Percentiles rank a stretch among this genome's conserved stretches.
phyloP scores from a whole-genome alignment of 2,113 vertebrate genomes.

The Cathartes aura region DNA sequence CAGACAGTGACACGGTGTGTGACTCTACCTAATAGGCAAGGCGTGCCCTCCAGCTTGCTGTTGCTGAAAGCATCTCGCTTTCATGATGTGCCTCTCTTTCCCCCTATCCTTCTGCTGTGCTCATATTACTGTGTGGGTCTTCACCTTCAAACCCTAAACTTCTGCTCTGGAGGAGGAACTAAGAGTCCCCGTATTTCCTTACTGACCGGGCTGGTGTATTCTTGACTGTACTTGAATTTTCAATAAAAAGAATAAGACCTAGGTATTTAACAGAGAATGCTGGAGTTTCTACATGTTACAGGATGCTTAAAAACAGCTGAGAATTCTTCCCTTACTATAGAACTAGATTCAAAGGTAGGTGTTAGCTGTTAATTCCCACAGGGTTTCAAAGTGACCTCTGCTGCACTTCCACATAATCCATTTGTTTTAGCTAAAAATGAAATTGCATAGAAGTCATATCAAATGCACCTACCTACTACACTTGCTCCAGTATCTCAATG shows the following conservation, averaged over 20 bases:
- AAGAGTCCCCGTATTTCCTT: rapidly evolving
- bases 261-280: background rate
- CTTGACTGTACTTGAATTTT: background rate
- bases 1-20: rapidly evolving
- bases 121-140: background rate
- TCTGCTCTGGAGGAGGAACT: background rate
- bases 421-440: background rate
- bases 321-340: background rate
- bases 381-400: background rate
- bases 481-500: background rate
- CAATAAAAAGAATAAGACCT: background rate
- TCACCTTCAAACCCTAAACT: background rate
- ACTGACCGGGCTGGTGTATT: background rate
- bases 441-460: background rate
- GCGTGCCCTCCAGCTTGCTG: rapidly evolving
- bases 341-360: background rate
- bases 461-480: background rate
- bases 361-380: background rate
- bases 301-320: background rate
- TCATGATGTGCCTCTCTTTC: background rate
- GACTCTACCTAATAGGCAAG: rapidly evolving
- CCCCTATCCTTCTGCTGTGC: background rate
- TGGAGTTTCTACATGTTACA: background rate
- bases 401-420: background rate
- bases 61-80: background rate